These are phyloP conservation scores for Ficedula albicollis DNA, from an alignment of 2,797 vertebrate genomes.

Conservation along the genomic window DNA sequence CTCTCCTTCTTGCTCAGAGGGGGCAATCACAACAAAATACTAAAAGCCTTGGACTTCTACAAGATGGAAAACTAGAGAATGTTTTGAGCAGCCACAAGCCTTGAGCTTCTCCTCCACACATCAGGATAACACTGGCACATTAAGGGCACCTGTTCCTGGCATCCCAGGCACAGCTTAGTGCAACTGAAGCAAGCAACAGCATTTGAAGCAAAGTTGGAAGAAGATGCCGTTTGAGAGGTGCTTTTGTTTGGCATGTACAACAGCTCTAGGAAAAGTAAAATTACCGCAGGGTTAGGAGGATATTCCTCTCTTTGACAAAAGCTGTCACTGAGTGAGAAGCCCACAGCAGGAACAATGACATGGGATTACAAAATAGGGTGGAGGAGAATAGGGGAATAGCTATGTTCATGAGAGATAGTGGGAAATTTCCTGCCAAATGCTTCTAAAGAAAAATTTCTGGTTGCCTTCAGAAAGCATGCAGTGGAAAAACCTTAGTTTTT, in stretches of 20 bases:
- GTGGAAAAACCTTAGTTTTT: background rate
- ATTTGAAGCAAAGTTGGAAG: background rate
- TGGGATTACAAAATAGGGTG: background rate
- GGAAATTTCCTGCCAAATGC: background rate
- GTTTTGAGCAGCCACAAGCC: background rate
- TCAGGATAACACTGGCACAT: background rate
- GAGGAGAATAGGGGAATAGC: background rate
- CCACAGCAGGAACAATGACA: background rate
- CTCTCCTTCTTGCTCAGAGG: background rate
- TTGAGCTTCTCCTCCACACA: background rate
- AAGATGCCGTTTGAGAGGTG: background rate
- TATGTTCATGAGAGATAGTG: background rate
- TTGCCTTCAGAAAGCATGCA: background rate
- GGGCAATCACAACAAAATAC: background rate
- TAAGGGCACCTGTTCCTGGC: background rate
- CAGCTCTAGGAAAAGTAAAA: background rate
- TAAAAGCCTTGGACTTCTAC: background rate
- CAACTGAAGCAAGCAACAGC: background rate
- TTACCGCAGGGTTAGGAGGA: accelerated
- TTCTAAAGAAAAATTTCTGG: background rate
- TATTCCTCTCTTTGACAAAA: background rate
- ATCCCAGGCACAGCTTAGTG: background rate
- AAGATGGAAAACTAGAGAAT: background rate
- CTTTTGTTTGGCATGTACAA: background rate
- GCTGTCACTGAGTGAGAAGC: background rate